Evolutionary conservation across 1,140 invertebrate genomes (phyloP).

Genomic region (Chlorops oryzae): DNA sequence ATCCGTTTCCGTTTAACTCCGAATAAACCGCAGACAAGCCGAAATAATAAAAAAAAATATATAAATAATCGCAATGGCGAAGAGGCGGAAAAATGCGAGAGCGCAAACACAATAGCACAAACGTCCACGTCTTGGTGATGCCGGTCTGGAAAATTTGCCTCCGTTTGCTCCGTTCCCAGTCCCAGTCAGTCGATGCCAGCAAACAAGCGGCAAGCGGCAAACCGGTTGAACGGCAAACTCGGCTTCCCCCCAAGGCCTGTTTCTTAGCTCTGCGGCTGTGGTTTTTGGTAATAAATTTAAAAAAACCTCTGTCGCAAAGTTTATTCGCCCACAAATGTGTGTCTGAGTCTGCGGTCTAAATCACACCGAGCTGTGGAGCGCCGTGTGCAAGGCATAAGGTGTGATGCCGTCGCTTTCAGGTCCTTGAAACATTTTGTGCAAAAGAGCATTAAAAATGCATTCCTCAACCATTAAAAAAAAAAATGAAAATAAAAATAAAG

Average conservation of each 20-base stretch:
- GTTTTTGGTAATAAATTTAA: conserved; percentile 13
- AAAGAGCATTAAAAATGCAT: too few relatives aligned
- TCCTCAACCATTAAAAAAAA: too few relatives aligned
- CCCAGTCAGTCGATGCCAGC: neutral
- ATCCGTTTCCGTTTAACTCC: conserved; percentile 5
- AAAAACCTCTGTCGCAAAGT: conserved; percentile 6
- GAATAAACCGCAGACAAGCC: conserved; percentile 8
- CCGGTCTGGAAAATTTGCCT: conserved; percentile 1
- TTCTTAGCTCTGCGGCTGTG: neutral
- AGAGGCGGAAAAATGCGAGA: neutral
- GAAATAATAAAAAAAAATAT: neutral
- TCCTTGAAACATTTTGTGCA: too few relatives aligned
- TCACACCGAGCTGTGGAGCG: too few relatives aligned
- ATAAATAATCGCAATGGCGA: neutral
- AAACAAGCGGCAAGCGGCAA: too few relatives aligned
- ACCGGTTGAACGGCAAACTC: too few relatives aligned
- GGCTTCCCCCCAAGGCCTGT: too few relatives aligned
- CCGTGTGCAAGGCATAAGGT: too few relatives aligned
- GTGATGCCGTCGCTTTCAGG: too few relatives aligned
- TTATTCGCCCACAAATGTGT: conserved; percentile 11
- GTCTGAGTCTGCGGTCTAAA: too few relatives aligned
- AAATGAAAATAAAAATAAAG: too few relatives aligned
- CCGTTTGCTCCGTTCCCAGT: neutral
- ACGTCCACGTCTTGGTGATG: neutral
- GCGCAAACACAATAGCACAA: neutral